Base-by-base conservation (phyloP, 2,888 invertebrate genomes). In the Gari tellinella region DNA sequence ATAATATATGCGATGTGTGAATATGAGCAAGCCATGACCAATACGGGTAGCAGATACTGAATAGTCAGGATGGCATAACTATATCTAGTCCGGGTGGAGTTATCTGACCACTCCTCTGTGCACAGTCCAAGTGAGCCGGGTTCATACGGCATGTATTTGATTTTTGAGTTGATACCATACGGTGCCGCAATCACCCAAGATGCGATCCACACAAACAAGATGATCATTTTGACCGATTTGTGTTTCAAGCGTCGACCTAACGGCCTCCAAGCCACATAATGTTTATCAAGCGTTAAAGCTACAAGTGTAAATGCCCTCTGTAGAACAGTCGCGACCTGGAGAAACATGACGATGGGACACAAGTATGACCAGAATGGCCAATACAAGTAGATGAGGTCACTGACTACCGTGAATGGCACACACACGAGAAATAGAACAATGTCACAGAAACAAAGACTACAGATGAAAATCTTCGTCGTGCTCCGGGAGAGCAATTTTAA, bases 301-400 rank as follows among this genome's bases (percentile, higher is more conserved):
- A 61, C 25, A 12, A 61, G 26, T 12, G 52, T 61, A 17, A 61
- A 25, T 1, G 61, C 49, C 21, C 61, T 25, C n/a, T 61, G 61
- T 1, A 61, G 19, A 19, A 61, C 61, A n/a, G 61, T 61, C 17
- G 43, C 23, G 7, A 61, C 61, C 23, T 61, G 61, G 10, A 61
- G 40, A 52, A 51, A 61, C 52, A 41, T 52, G 5, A 61, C 61
- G 3, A 61, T n/a, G 12, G 61, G 61, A 26, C 61, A 61, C 1
- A 61, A 26, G 41, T 51, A 61, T 17, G 51, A 17, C 61, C 61
- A 61, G 41, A 61, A 61, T 7, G 61, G 61, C 61, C 61, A 61
- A 23, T 61, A 61, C 12, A 51, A 41, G 25, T 41, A 61, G 38
- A 61, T 61, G 1, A 61, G 31, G 19, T 61, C 49, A 25, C 61